phyloP scores from a whole-genome alignment of 2,888 invertebrate genomes.

The Agonopterix subpropinquella region DNA sequence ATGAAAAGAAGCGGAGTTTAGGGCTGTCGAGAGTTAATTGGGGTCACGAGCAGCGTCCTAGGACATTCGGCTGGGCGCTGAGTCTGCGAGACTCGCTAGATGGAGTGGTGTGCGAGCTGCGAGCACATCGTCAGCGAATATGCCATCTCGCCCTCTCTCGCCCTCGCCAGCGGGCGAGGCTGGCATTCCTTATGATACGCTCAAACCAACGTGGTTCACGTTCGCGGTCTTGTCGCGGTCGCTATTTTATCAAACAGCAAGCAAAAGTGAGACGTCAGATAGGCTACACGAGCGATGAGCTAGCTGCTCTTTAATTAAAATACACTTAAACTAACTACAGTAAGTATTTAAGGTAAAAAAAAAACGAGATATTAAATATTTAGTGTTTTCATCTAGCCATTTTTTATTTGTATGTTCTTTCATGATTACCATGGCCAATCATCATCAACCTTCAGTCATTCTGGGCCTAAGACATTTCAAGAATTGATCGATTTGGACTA shows the following conservation, averaged over 20 bases:
- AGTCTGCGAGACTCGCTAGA: slow-evolving; percentile 29
- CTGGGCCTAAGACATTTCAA: no score
- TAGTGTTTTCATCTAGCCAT: no score
- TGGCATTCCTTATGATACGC: slow-evolving; percentile 12
- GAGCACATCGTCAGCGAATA: slow-evolving; percentile 33
- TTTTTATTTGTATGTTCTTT: no score
- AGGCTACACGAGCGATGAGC: no score
- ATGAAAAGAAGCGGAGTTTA: slow-evolving; percentile 9
- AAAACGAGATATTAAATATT: no score
- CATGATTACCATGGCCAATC: no score
- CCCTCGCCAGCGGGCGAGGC: slow-evolving; percentile 11
- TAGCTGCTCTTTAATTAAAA: no score
- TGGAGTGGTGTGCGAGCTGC: slow-evolving; percentile 23
- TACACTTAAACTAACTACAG: no score
- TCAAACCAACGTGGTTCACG: neutral
- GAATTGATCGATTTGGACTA: no score
- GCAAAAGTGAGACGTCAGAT: no score
- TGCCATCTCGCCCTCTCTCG: slow-evolving; percentile 29
- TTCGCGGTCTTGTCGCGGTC: neutral
- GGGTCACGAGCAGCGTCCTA: slow-evolving; percentile 27
- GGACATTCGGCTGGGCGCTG: slow-evolving; percentile 27
- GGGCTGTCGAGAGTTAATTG: slow-evolving; percentile 27
- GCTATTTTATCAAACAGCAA: neutral
- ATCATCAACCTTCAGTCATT: no score
- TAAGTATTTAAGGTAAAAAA: no score